Evolutionary conservation across 2,113 vertebrate species (phyloP), one percentile per base, ranked within the genome.

Genomic region (Psilopogon haemacephalus): DNA sequence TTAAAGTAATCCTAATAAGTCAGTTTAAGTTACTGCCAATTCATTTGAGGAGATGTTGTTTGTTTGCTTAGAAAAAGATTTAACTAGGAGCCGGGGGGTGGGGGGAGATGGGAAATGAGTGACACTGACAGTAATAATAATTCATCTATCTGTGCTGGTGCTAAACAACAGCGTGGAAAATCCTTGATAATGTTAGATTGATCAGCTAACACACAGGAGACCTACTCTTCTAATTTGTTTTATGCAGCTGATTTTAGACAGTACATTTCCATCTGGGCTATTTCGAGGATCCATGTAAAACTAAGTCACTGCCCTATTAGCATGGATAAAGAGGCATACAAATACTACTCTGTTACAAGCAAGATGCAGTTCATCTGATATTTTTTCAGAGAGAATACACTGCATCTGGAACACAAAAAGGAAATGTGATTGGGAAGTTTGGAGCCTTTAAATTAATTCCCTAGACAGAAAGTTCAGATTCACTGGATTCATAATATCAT

Each of bases 391-490:
- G n/a, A 95, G 71, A 95, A 91, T 60, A 84, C 82, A 46, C 71
- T 78, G 76, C 0, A 0, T 83, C 68, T 92, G 70, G 70, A 94
- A 96, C 68, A 91, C 94, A 84, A 83, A 69, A 27, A 86, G 70
- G 93, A 95, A 88, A 87, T 78, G 69, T 84, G 91, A 97, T 67
- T 35, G 50, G 68, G 94, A 95, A 96, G 82, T 92, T 90, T 93
- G 95, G 88, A 93, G 76, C 60, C 81, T 93, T 83, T 72, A 93
- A 86, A 96, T 96, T 88, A 94, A 97, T 93, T 90, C 91, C 84
- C 91, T 91, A 71, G 73, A 95, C 70, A 86, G 91, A 90, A 95
- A 88, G 88, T 94, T 90, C 86, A 94, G 80, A 76, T 24, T 50
- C 77, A 95, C 73, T n/a, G 76, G 78, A 92, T 91, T 95, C 91